phyloP scores from a whole-genome alignment of 2,797 vertebrate genomes.

The Phrynocephalus guinanensis region DNA sequence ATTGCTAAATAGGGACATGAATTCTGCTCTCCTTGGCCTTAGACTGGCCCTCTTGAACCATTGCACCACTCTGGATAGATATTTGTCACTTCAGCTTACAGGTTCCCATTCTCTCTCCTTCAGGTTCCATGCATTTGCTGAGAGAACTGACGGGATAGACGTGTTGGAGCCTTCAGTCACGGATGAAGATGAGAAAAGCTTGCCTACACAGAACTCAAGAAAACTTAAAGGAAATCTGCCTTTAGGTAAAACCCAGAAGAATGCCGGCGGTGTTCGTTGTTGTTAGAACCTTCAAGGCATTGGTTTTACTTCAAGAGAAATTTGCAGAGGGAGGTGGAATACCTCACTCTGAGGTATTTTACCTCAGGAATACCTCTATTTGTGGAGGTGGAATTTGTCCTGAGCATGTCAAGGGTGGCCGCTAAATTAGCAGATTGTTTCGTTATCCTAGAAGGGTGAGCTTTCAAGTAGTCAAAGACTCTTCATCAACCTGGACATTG shows the following conservation, averaged over 20 bases:
- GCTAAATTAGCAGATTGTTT: too few relatives aligned
- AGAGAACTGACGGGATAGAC: constrained; percentile 62
- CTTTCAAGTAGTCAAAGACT: too few relatives aligned
- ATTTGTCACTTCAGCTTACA: neutral
- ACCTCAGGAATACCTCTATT: neutral
- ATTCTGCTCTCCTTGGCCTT: neutral
- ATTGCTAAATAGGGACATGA: neutral
- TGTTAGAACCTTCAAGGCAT: neutral
- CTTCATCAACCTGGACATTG: too few relatives aligned
- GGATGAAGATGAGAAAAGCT: constrained; percentile 54
- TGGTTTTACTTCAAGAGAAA: constrained; percentile 2
- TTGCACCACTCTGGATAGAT: constrained; percentile 5
- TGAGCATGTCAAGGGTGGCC: neutral
- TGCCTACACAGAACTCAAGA: constrained; percentile 52
- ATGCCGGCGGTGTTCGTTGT: constrained; percentile 11
- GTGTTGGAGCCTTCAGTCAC: constrained; percentile 46
- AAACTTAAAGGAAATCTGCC: constrained; percentile 74
- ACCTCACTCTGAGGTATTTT: neutral
- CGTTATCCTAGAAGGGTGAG: too few relatives aligned
- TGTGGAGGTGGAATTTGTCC: neutral
- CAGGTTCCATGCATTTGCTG: constrained; percentile 83
- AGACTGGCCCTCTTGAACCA: neutral
- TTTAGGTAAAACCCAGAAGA: constrained; percentile 73
- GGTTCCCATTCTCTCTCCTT: constrained; percentile 53
- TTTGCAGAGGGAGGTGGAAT: neutral